Percentiles rank a stretch among this genome's conserved stretches.
Conservation (phyloP, 2,888 invertebrate species). For the Drosophila gaucha region DNA sequence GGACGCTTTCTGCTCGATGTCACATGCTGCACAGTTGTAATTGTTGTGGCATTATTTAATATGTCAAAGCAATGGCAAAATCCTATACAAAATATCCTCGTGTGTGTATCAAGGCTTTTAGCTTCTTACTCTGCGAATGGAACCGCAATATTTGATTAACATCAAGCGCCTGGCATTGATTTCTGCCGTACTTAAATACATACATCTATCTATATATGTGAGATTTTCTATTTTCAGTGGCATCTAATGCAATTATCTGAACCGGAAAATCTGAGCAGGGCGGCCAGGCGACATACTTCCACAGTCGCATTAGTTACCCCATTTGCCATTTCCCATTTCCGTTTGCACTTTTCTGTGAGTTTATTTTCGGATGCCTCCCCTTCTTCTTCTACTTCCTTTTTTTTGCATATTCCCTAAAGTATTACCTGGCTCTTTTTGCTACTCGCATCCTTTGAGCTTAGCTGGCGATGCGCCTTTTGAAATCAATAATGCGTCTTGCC, state of each 20-base stretch:
- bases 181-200: constrained; percentile 29
- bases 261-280: constrained; percentile 60
- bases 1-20: constrained; percentile 27
- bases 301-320: constrained; percentile 55
- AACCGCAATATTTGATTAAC: constrained; percentile 79
- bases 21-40: constrained; percentile 67
- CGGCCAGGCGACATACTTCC: constrained; percentile 53
- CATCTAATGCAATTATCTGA: constrained; percentile 73
- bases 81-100: constrained; percentile 58
- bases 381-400: constrained; percentile 1
- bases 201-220: constrained; percentile 7
- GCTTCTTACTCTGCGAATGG: constrained; percentile 54
- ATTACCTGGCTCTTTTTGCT: constrained; percentile 38
- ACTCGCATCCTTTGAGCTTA: constrained; percentile 39
- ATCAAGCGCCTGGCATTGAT: constrained; percentile 62
- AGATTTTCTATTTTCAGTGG: constrained; percentile 68
- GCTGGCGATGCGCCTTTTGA: constrained; percentile 40
- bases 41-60: constrained; percentile 80
- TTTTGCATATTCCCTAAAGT: constrained; percentile 74
- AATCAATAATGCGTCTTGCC: constrained; percentile 43
- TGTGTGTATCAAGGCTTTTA: constrained; percentile 47
- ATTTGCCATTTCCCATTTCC: constrained; percentile 47
- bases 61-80: constrained; percentile 75
- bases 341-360: constrained; percentile 70
- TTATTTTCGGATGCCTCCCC: constrained; percentile 10